Percentiles rank a stretch among this genome's conserved stretches.
phyloP scores from a whole-genome alignment of 2,888 invertebrate genomes.

The Oligia fasciuncula region DNA sequence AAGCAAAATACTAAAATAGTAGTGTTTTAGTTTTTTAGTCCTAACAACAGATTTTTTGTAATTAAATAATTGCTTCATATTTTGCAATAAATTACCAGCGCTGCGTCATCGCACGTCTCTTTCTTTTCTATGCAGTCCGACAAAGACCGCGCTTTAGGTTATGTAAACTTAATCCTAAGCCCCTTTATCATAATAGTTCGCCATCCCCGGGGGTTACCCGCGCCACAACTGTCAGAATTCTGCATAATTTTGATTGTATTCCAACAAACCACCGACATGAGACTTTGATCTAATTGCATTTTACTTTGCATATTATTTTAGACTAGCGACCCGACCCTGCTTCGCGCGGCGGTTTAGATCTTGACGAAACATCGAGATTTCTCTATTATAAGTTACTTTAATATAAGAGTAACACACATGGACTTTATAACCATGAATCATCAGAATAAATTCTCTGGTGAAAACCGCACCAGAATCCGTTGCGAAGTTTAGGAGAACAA shows the following conservation, averaged over 20 bases:
- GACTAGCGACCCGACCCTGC: neutral
- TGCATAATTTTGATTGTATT: conserved; percentile 35
- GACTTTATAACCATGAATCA: neutral
- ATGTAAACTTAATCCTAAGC: too few species aligned
- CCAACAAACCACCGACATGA: conserved; percentile 14
- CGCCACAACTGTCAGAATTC: conserved; percentile 12
- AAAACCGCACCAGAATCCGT: neutral
- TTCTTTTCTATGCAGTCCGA: too few species aligned
- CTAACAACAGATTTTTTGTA: too few species aligned
- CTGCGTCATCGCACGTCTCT: too few species aligned
- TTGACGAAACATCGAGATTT: neutral
- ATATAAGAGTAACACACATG: neutral
- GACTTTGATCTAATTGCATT: conserved; percentile 10
- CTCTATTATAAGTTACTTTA: neutral
- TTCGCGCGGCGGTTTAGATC: too few species aligned
- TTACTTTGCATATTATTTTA: neutral
- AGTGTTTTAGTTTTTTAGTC: too few species aligned
- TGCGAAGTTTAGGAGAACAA: neutral
- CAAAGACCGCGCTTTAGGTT: too few species aligned
- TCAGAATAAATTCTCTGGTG: neutral
- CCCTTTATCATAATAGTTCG: neutral
- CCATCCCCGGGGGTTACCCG: neutral
- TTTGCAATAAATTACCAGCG: too few species aligned
- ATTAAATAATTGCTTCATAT: too few species aligned
- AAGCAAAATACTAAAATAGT: too few species aligned